Evolutionary conservation across 1,140 invertebrate genomes (phyloP).

Genomic region (Drosophila sechellia): DNA sequence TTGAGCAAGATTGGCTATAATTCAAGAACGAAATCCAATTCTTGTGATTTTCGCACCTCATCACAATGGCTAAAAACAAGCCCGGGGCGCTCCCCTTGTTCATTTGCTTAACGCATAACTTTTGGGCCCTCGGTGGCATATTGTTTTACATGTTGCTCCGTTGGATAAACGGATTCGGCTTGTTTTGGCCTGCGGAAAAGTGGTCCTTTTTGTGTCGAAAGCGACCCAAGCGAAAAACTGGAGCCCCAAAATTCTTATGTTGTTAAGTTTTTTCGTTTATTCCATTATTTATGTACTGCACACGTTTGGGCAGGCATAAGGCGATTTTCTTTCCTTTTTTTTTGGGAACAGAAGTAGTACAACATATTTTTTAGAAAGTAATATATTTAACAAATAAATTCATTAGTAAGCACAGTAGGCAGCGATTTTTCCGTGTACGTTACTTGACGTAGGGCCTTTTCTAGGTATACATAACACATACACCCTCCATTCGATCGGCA

Average conservation of each 20-base stretch:
- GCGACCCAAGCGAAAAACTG: conserved; percentile 1
- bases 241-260: conserved; percentile 35
- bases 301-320: conserved; percentile 3
- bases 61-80: conserved; percentile 17
- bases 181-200: conserved; percentile 26
- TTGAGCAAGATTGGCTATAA: conserved; percentile 24
- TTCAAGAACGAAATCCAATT: conserved; percentile 47
- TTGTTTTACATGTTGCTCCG: conserved; percentile 50
- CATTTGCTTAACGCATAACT: conserved; percentile 41
- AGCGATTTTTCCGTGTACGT: conserved; percentile 9
- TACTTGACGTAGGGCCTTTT: conserved; percentile 50
- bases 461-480: conserved; percentile 46
- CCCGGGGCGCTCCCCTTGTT: conserved; percentile 1
- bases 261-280: conserved; percentile 5
- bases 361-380: not conserved
- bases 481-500: conserved; percentile 58
- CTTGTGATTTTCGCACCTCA: conserved; percentile 69
- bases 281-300: conserved; percentile 26
- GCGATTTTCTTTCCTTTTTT: not conserved
- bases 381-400: not conserved
- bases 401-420: conserved; percentile 2
- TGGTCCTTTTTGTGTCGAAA: conserved; percentile 13
- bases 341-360: not conserved
- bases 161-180: conserved; percentile 55
- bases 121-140: conserved; percentile 21